Evolutionary conservation across 2,113 vertebrate species (phyloP).

Genomic region (Megalops atlanticus): DNA sequence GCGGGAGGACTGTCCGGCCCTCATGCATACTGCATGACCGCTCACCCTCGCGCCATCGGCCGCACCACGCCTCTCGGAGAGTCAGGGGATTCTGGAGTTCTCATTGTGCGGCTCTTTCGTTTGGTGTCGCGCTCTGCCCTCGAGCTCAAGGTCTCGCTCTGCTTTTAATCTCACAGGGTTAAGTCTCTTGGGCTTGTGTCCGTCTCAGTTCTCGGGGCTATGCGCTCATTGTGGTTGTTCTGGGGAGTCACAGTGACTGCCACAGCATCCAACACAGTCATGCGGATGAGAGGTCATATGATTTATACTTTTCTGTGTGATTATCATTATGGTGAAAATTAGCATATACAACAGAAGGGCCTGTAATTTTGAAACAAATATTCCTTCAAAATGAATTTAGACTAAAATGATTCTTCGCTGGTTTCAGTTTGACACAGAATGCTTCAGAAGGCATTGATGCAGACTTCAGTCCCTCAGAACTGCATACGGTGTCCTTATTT

Average conservation of each 20-base stretch:
- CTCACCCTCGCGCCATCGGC: background rate
- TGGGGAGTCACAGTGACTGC: background rate
- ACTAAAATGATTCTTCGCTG: too few species aligned
- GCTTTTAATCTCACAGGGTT: background rate
- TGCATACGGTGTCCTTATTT: background rate
- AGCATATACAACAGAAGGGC: background rate
- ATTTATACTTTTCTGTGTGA: background rate
- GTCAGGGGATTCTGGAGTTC: background rate
- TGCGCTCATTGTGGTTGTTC: background rate
- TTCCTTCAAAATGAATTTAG: too few species aligned
- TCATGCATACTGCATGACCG: slow-evolving; percentile 5
- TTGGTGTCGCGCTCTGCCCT: background rate
- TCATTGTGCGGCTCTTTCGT: background rate
- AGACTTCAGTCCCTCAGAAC: background rate
- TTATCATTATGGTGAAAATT: background rate
- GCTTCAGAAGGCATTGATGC: slow-evolving; percentile 13
- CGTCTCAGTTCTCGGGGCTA: background rate
- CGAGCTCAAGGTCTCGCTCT: background rate
- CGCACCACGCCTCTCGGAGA: background rate
- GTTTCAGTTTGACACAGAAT: background rate
- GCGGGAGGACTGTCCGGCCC: background rate
- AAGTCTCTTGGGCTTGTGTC: background rate
- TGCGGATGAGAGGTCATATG: too few species aligned
- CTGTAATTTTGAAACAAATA: background rate
- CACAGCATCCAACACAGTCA: background rate